A percentile compares a stretch with the other conserved stretches of the same genome.
These are phyloP conservation scores for Ctenosaura bakeri DNA, from an alignment of 2,797 vertebrate genomes.

Conservation along the genomic window DNA sequence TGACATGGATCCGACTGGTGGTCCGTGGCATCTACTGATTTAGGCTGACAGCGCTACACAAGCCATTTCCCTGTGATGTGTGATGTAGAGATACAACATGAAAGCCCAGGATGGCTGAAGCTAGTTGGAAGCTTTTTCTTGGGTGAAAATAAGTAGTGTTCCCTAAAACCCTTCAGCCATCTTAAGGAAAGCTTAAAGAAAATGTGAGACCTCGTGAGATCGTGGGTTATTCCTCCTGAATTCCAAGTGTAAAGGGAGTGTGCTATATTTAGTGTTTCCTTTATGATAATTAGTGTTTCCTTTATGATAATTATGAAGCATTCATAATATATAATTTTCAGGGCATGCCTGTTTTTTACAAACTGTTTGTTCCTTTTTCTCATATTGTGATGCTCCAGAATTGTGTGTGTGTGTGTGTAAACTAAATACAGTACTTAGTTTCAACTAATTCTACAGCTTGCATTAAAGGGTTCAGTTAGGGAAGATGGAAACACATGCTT, in stretches of 20 bases:
- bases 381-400: neutral
- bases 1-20: neutral
- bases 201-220: neutral
- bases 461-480: neutral
- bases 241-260: neutral
- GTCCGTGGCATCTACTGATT: neutral
- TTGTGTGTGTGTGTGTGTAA: neutral
- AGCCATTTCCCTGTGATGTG: neutral
- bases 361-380: neutral
- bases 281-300: neutral
- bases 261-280: neutral
- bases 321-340: neutral
- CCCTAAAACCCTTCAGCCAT: neutral
- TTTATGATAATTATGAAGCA: neutral
- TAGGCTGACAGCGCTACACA: neutral
- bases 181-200: neutral
- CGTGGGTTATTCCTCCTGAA: neutral
- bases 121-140: neutral
- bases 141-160: neutral
- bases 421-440: neutral
- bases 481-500: neutral
- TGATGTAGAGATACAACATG: slow-evolving; percentile 1
- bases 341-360: neutral
- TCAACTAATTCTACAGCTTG: neutral
- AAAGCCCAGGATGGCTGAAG: neutral